A percentile compares a stretch with the other conserved stretches of the same genome.
Evolutionary conservation across 2,888 invertebrate species (phyloP).

Genomic region (Orthonychiurus folsomi): DNA sequence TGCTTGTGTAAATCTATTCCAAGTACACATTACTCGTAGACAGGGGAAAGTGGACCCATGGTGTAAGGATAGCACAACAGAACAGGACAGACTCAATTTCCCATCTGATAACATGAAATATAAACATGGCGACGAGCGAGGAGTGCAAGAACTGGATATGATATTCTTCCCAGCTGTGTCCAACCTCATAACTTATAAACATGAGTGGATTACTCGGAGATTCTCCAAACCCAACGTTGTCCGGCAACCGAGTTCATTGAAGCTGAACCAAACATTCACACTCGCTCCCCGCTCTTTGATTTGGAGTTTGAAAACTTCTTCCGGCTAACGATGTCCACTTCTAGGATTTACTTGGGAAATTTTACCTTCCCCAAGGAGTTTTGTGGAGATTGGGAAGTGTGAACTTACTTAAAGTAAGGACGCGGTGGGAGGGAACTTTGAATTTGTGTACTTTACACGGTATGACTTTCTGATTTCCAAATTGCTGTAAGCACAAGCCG

Average conservation of each 20-base stretch:
- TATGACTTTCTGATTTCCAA: too few species aligned
- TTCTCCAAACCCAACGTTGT: neutral
- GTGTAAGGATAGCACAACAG: too few species aligned
- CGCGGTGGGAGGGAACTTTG: neutral
- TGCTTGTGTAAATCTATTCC: neutral
- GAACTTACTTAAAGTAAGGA: neutral
- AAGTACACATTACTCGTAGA: neutral
- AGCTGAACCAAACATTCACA: neutral
- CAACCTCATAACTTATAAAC: neutral
- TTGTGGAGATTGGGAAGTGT: neutral
- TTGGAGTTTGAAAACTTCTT: neutral
- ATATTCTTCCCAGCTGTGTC: neutral
- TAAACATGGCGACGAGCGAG: neutral
- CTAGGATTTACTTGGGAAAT: neutral
- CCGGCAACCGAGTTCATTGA: neutral
- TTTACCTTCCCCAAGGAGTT: neutral
- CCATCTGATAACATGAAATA: constrained; percentile 1
- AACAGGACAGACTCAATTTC: constrained; percentile 1
- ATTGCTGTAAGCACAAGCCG: too few species aligned
- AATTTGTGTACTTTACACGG: too few species aligned
- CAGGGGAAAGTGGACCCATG: neutral
- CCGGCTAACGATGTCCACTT: neutral
- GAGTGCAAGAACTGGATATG: neutral
- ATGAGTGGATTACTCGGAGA: constrained; percentile 1
- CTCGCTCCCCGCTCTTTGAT: neutral